Evolutionary conservation across 2,888 invertebrate species (phyloP).

Genomic region (Andrena bicolor): DNA sequence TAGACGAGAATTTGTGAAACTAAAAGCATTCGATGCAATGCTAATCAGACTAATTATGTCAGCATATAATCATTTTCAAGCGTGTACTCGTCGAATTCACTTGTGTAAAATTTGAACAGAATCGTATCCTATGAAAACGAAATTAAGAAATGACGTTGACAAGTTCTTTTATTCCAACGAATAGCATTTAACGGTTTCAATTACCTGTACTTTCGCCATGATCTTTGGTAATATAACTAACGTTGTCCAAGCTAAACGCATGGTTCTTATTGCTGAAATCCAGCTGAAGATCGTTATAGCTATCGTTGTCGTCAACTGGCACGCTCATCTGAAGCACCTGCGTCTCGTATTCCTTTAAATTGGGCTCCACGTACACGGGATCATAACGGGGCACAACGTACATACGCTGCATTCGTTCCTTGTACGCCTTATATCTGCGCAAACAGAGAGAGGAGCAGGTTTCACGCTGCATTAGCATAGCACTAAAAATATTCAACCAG

Average conservation of each 20-base stretch:
- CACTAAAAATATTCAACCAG: no score
- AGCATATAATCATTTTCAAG: no score
- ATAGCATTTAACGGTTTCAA: not conserved
- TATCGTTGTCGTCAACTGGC: slow-evolving; percentile 92
- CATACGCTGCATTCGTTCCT: slow-evolving; percentile 92
- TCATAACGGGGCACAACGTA: slow-evolving; percentile 91
- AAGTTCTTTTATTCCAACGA: no score
- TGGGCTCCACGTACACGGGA: slow-evolving; percentile 89
- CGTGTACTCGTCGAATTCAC: no score
- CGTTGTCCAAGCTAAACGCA: slow-evolving; percentile 94
- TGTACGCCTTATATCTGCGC: slow-evolving; percentile 94
- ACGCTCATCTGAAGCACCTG: slow-evolving; percentile 97
- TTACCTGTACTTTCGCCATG: slow-evolving; percentile 88
- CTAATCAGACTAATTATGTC: no score
- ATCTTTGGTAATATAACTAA: slow-evolving; percentile 95
- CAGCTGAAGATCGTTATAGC: slow-evolving; percentile 92
- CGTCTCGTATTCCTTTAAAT: slow-evolving; percentile 97
- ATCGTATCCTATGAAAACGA: no score
- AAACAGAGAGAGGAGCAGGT: not conserved
- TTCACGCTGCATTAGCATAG: not conserved
- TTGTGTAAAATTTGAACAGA: no score
- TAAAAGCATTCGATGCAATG: no score
- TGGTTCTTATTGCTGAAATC: slow-evolving; percentile 95
- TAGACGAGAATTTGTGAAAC: no score
- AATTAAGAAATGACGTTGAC: no score